Base-by-base conservation (phyloP, 2,797 vertebrate species). In the Amblyraja radiata region DNA sequence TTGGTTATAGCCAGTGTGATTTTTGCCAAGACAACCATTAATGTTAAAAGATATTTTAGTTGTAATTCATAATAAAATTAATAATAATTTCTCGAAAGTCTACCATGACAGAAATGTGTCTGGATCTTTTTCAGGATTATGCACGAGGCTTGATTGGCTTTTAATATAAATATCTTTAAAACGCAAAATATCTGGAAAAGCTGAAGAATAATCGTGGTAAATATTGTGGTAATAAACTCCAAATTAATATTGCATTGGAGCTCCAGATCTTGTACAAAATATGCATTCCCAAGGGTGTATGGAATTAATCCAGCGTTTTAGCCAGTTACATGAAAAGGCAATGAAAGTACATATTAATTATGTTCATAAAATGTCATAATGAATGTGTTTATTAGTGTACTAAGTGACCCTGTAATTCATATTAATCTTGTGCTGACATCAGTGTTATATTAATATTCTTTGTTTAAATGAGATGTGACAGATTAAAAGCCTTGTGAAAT, bases 391-490 rank as follows among this genome's bases (percentile, higher is more conserved):
- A 92, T 92, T 92, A 92, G 71, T 92, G 90, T 71, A 92, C 90
- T 92, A 92, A 91, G 90, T 92, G 90, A 92, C 90, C 90, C 28
- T 16, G 90, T 92, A 92, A 92, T 92, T 92, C 90, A 92, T 76
- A 92, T 92, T 92, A 92, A 92, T 92, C 90, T 92, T 92, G 90
- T 16, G 58, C 36, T 74, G 90, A 25, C 90, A 92, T 92, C 90
- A 92, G 71, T 92, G 90, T 92, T 92, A 76, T 92, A 92, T 92
- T 92, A 92, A 92, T 92, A 92, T 92, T 92, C 90, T 92, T 92
- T 74, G 90, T 91, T 91, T 91, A 68, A 91, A 91, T 91, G 76
- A 92, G 90, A 74, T 76, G 90, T 92, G 90, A 92, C 90, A 92
- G 90, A 92, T 92, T 92, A 92, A 92, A 92, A 92, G 90, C 90